Conservation (phyloP, 2,113 vertebrate species). For the Phycodurus eques region DNA sequence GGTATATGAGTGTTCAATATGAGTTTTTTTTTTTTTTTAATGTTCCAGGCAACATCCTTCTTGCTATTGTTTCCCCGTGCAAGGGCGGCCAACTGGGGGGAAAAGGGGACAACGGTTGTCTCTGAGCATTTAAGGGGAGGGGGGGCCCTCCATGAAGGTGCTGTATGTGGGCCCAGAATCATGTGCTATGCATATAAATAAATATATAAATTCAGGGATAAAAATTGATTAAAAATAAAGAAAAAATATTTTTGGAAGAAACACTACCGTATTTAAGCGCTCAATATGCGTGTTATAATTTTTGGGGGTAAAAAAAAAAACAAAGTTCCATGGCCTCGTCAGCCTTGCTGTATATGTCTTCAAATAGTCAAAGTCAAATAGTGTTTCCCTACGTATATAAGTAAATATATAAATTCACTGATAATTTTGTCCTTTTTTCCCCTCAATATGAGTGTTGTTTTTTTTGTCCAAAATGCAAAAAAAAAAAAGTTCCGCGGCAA, state of each 20-base stretch:
- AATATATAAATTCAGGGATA: neutral
- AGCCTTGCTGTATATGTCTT: no score
- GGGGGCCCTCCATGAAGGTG: no score
- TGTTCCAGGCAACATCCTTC: neutral
- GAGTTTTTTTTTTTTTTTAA: neutral
- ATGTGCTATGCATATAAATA: neutral
- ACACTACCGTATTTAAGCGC: neutral
- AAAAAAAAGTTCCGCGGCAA: no score
- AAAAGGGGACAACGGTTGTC: no score
- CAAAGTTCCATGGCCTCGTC: no score
- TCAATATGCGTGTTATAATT: no score
- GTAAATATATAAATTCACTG: neutral
- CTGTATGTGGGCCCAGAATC: no score
- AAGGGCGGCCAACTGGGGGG: no score
- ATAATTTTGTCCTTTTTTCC: neutral
- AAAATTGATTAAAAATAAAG: no score
- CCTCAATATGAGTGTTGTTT: neutral
- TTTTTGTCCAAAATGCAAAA: neutral
- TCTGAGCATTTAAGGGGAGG: no score
- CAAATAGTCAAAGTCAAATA: no score
- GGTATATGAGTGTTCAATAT: neutral
- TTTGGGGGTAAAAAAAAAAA: no score
- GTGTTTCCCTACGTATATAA: neutral
- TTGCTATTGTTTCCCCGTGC: neutral
- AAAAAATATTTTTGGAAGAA: neutral